These are phyloP conservation scores for Psittacula echo DNA, from an alignment of 2,797 vertebrate species.

Conservation along the genomic window DNA sequence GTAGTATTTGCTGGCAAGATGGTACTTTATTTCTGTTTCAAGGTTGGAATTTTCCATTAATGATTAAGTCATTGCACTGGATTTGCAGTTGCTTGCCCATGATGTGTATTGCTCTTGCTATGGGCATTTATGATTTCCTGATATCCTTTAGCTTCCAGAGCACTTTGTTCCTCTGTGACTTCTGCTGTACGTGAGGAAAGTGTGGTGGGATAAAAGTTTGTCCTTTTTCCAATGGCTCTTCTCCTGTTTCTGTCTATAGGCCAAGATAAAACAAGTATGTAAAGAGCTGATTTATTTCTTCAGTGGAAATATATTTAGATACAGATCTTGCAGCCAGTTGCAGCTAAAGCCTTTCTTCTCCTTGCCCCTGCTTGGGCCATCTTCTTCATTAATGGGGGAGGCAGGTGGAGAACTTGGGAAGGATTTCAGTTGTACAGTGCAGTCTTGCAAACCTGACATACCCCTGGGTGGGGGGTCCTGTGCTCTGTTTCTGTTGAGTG, in stretches of 20 bases:
- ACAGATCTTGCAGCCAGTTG: not conserved
- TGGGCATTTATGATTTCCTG: not conserved
- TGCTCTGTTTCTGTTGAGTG: not conserved
- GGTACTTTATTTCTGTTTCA: slow-evolving; percentile 15
- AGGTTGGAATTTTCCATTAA: slow-evolving; percentile 30
- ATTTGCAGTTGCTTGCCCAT: not conserved
- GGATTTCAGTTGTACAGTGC: not conserved
- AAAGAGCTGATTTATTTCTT: not conserved
- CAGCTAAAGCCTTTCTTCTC: not conserved
- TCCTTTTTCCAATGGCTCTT: not conserved
- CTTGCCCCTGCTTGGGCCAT: not conserved
- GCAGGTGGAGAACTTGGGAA: not conserved
- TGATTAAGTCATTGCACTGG: not conserved
- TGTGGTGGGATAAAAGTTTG: not conserved
- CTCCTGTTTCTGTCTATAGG: slow-evolving; percentile 22
- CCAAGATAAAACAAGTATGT: not conserved
- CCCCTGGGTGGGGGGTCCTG: not conserved
- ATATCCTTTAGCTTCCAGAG: not conserved
- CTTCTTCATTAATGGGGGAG: not conserved
- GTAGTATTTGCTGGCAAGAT: not conserved
- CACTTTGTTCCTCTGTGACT: not conserved
- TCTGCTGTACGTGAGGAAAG: not conserved
- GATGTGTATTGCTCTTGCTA: not conserved
- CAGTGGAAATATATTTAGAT: not conserved
- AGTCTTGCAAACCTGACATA: fast-evolving